phyloP scores from a whole-genome alignment of 2,888 invertebrate species.

The Oscheius sp. region DNA sequence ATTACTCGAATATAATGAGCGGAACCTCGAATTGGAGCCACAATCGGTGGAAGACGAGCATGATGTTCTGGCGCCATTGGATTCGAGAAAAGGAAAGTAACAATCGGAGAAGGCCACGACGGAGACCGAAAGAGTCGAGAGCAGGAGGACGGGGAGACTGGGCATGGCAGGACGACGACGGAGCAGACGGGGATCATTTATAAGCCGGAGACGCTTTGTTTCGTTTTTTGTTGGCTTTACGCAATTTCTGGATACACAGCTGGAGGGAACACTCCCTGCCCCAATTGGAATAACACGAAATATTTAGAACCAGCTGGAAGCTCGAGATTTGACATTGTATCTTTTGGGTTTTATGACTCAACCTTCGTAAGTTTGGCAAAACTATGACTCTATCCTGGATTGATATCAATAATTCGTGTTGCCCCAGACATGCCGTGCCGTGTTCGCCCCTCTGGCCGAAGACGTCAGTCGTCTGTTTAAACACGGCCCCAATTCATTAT shows the following conservation, averaged over 20 bases:
- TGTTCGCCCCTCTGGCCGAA: not conserved
- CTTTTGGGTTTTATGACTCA: too few species aligned
- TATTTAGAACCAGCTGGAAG: too few species aligned
- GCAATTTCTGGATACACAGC: slow-evolving; percentile 18
- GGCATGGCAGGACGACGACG: not conserved
- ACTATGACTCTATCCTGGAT: too few species aligned
- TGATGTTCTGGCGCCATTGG: slow-evolving; percentile 3
- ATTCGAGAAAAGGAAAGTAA: slow-evolving; percentile 26
- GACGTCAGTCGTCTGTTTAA: slow-evolving; percentile 4
- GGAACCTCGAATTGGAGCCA: slow-evolving; percentile 13
- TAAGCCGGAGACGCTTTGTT: slow-evolving; percentile 10
- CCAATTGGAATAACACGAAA: too few species aligned
- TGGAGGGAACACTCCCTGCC: not conserved
- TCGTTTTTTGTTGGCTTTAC: slow-evolving; percentile 17
- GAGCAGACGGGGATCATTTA: slow-evolving; percentile 3
- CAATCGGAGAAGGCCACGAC: slow-evolving; percentile 11
- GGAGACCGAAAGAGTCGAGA: not conserved
- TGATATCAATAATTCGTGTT: not conserved
- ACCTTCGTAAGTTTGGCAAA: too few species aligned
- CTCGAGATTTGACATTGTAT: too few species aligned
- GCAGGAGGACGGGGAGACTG: not conserved
- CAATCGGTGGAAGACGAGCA: slow-evolving; percentile 21
- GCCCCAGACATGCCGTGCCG: not conserved
- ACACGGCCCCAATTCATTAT: not conserved
- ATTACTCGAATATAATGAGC: not conserved